Evolutionary conservation across 1,140 invertebrate species (phyloP), one percentile per base, ranked within the genome.

Genomic region (Drosophila sproati): DNA sequence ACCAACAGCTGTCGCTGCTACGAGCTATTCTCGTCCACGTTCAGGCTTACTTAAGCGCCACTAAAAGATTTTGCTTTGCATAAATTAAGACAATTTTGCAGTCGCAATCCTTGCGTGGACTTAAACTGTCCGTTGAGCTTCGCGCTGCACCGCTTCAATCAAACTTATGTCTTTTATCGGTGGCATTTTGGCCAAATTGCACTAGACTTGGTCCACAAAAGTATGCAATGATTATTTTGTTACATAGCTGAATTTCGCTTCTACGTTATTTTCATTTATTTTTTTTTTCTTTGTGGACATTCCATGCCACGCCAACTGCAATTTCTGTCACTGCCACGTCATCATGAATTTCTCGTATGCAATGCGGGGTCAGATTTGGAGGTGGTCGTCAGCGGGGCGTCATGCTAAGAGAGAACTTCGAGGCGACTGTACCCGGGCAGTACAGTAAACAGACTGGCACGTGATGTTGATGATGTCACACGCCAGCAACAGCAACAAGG

Each of bases 61-160:
- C 83, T 88, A 78, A 83, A 88, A 80, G 83, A 82, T 80, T 83
- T 78, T 68, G 77, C 73, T 82, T 88, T 87, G 83, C 83, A 87
- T 87, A 74, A 71, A 87, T 87, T 88, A 83, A 70, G 83, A 62
- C 78, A 87, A 78, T 78, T 81, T 85, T n/a, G 35, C 43, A 62
- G 59, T 48, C 78, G 20, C 57, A 69, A 60, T 20, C 60, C 69
- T 63, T 60, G 29, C 20, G 28, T 3, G 7, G 28, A 7, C 45
- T 32, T 31, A 35, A 71, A 59, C n/a, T 28, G 39, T 31, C 7
- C n/a, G 29, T 10, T 3, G 34, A 62, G 8, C 39, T 35, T 20
- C 20, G 20, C 20, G 41, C 3, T 4, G 34, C 4, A 39, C 39
- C 34, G 35, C 48, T 64, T 64, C 79, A 69, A 82, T 81, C 79